Base-by-base conservation (phyloP, 2,797 vertebrate genomes). In the Gymnoscopelus braueri region DNA sequence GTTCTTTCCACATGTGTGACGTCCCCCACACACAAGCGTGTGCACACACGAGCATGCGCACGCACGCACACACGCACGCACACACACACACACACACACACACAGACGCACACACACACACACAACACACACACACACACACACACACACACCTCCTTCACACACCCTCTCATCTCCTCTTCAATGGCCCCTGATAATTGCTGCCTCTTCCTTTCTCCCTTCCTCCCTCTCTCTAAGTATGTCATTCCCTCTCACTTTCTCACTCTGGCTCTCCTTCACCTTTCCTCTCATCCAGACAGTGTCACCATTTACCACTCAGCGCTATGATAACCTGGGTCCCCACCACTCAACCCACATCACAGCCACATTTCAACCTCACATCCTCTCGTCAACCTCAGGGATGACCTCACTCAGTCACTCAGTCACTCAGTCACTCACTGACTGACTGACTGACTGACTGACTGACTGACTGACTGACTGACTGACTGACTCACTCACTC, bases 311-410 rank as follows among this genome's bases (percentile, higher is more conserved):
- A 81, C 61, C 90, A 90, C 89, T 93, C 89, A 86, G 83, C 83
- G 8, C 80, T 3, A 51, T n/a, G 93, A 94, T 93, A 94, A 93
- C 87, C 85, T 69, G 15, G 60, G 77, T 82, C 76, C 67, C 73
- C 71, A 69, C 69, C 87, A 89, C 88, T 89, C 84, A 66, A 79
- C 77, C 39, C 80, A 64, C 79, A 78, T 77, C 82, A 87, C 74
- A 66, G 72, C 67, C 74, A 78, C 80, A 78, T 86, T 75, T 60
- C 61, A 65, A 44, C 15, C 58, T 39, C 62, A 54, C 44, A 29
- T 10, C 53, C 50, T 61, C 63, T 19, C 23, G 69, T 85, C 81
- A 73, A 39, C 49, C 68, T 77, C 48, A 13, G 39, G 2, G 44
- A 39, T 88, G 83, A 88, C 71, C 69, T 90, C 78, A 86, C 39